Base-by-base conservation (phyloP, 92 coral and sea anemone species). In the Porites rus region DNA sequence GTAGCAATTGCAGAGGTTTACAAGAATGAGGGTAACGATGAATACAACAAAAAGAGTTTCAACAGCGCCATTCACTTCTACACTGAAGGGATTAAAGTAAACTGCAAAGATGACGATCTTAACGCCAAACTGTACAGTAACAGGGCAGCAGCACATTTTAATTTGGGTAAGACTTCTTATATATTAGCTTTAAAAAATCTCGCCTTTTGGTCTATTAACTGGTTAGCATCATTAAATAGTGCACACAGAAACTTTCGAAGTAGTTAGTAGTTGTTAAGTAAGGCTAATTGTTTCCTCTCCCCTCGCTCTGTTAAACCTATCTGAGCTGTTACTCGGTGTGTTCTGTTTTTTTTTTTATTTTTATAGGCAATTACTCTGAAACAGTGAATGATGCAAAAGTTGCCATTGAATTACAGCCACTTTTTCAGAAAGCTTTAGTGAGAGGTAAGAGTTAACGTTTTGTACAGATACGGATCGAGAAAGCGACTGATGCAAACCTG, bases 21-120 rank as follows among this genome's bases (percentile, higher is more conserved):
- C 66, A 92, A 92, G 65, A 94, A 95, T 4, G 98, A 95, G 74
- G 98, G 98, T 1, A 95, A 95, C 65, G 59, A 91, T 65, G 92
- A 95, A 75, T 95, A 91, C 86, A 93, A 90, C 84, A 87, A 89
- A 76, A 92, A 88, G 81, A 85, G 91, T n/a, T 93, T 91, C 88
- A 92, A 90, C 79, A 91, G 84, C 62, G 96, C 98, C 11, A 93
- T 95, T 22, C 72, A 88, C 70, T 83, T 89, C 46, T 95, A 95
- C 88, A 89, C 94, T 20, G 94, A 95, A 78, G 98, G 96, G n/a
- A 91, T 95, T 50, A 91, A 93, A 75, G 78, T 88, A 65, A 91
- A 91, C n/a, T 91, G 98, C 79, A 83, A 82, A 10, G 93, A 95
- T 64, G 12, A 86, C 12, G 84, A 70, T 21, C 85, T 95, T n/a